phyloP scores from a whole-genome alignment of 1,140 invertebrate genomes.

The Cryptotermes secundus region DNA sequence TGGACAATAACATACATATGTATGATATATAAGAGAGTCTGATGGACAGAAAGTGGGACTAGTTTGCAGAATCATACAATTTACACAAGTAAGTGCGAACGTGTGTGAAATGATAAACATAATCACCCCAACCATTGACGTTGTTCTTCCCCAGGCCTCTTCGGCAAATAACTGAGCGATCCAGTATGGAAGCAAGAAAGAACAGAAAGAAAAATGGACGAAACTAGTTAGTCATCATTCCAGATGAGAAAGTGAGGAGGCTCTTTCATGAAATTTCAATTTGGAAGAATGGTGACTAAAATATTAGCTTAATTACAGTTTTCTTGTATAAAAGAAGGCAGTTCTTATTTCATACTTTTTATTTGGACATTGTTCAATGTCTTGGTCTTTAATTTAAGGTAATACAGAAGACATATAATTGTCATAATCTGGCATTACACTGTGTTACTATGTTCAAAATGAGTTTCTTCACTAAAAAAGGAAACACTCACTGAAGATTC shows the following conservation, averaged over 20 bases:
- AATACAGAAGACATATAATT: background rate
- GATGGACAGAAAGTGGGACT: background rate
- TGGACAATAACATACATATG: background rate
- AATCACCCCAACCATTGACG: constrained; percentile 35
- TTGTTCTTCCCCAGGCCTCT: constrained; percentile 32
- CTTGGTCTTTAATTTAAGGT: background rate
- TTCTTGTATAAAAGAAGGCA: background rate
- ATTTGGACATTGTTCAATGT: background rate
- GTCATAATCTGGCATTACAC: too few relatives aligned
- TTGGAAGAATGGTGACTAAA: constrained; percentile 15
- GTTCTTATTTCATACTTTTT: background rate
- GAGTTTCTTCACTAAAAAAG: too few relatives aligned
- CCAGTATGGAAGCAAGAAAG: constrained; percentile 26
- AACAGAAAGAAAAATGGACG: constrained; percentile 24
- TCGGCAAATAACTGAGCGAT: constrained; percentile 27
- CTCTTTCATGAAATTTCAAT: background rate
- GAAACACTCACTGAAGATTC: too few relatives aligned
- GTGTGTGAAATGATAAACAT: constrained; percentile 22
- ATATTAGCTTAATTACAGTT: background rate
- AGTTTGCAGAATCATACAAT: background rate
- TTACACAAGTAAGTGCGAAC: background rate
- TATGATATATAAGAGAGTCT: too few relatives aligned
- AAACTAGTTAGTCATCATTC: constrained; percentile 16
- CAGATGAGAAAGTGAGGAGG: background rate
- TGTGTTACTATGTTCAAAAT: too few relatives aligned